Base-by-base conservation (phyloP, 2,113 vertebrate species). In the Danionella cerebrum region DNA sequence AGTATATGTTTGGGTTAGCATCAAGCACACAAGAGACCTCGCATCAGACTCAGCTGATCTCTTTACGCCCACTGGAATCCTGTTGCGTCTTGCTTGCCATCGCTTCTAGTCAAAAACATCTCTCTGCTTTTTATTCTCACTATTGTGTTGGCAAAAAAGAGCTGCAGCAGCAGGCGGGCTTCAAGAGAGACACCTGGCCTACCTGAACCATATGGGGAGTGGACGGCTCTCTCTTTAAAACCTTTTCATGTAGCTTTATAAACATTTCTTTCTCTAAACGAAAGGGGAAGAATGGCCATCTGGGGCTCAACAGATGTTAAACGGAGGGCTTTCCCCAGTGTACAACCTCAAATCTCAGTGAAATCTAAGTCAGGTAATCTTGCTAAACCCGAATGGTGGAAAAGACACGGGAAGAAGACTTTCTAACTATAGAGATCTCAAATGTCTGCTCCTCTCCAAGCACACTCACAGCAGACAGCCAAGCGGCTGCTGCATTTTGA, bases 311-410 rank as follows among this genome's bases (percentile, higher is more conserved):
- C 85, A 86, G 81, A 83, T 84, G 84, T 79, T 79, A 44, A 71
- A 73, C 25, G 65, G 66, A 53, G 52, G 24, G 21, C 16, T 22
- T 6, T 57, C 18, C 19, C 31, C 11, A 6, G 9, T 33, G 4
- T 62, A 25, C 19, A 21, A 41, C 8, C 76, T 71, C 21, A 68
- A 76, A 80, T 77, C 78, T 70, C 60, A 58, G 67, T 81, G 83
- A 86, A 86, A 87, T 83, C 73, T 24, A 77, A 84, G 78, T 79
- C 79, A 53, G 45, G 51, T 80, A 82, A 88, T 85, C 82, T 62
- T 33, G 57, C 54, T 29, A 22, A 48, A 24, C 51, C 69, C 67
- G 83, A 81, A 42, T 58, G 71, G 60, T 22, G 41, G 6, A 35
- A 69, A 33, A 59, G 10, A 16, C 5, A 12, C 58, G 9, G 39